Evolutionary conservation across 2,888 invertebrate genomes (phyloP).

Genomic region (Chrysodeixis includens): DNA sequence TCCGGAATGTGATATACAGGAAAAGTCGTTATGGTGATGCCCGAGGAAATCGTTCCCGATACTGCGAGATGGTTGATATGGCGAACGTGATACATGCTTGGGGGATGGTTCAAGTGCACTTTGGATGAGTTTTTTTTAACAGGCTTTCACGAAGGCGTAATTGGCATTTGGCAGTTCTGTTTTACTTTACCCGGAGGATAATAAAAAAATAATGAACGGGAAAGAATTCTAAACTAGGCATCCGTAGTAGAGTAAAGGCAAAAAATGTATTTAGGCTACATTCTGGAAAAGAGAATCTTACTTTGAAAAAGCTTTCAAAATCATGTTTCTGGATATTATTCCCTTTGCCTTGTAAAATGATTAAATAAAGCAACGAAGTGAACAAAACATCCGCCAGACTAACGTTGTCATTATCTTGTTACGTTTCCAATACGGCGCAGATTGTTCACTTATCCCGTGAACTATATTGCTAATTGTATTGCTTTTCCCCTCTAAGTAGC

Average conservation of each 20-base stretch:
- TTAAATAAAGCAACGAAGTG: slow-evolving; percentile 10
- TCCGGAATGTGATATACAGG: slow-evolving; percentile 61
- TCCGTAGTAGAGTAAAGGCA: background rate
- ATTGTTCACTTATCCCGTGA: slow-evolving; percentile 37
- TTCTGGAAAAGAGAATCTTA: too few species aligned
- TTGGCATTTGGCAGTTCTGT: too few species aligned
- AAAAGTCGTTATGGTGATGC: slow-evolving; percentile 60
- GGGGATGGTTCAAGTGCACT: slow-evolving; percentile 13
- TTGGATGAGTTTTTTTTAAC: background rate
- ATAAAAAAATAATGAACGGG: too few species aligned
- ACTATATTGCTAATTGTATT: slow-evolving; percentile 65
- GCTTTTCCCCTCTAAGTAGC: slow-evolving; percentile 54
- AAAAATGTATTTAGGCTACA: background rate
- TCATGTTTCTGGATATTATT: too few species aligned
- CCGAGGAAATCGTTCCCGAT: slow-evolving; percentile 50
- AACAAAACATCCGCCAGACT: background rate
- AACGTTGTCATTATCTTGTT: slow-evolving; percentile 20
- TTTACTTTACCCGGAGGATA: too few species aligned
- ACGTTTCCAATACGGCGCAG: slow-evolving; percentile 29
- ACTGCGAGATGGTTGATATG: slow-evolving; percentile 29
- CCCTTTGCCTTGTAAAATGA: background rate
- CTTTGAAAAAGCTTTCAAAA: too few species aligned
- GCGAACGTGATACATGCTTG: slow-evolving; percentile 20
- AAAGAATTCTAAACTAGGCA: too few species aligned
- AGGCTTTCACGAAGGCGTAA: background rate